These are phyloP conservation scores for Pectinophora gossypiella DNA, from an alignment of 1,140 invertebrate species.

Conservation along the genomic window DNA sequence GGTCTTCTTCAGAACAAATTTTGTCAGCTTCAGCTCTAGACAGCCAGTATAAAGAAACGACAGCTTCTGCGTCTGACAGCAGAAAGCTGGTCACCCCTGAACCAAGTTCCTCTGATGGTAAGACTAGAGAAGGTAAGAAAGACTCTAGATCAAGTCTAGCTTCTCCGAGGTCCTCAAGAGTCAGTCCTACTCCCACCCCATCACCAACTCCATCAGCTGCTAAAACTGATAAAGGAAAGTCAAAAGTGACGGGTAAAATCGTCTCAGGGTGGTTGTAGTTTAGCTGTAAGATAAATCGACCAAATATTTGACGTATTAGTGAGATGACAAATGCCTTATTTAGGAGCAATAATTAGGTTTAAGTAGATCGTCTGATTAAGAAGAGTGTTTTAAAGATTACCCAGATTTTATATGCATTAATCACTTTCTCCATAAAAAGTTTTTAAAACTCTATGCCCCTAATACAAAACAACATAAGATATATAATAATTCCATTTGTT, in stretches of 20 bases:
- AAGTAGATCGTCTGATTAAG: not conserved
- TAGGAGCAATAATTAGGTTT: slow-evolving; percentile 36
- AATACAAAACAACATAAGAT: too few relatives aligned
- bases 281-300: slow-evolving; percentile 7
- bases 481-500: too few relatives aligned
- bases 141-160: slow-evolving; percentile 20
- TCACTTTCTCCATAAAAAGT: too few relatives aligned
- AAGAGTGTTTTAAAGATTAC: too few relatives aligned
- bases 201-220: slow-evolving; percentile 39
- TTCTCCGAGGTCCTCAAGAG: slow-evolving; percentile 20
- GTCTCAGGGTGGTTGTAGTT: slow-evolving; percentile 80
- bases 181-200: slow-evolving; percentile 23
- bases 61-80: not conserved
- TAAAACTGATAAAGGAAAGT: slow-evolving; percentile 77
- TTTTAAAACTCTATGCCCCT: too few relatives aligned
- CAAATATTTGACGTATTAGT: slow-evolving; percentile 32
- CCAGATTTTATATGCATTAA: too few relatives aligned
- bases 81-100: not conserved
- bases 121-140: slow-evolving; percentile 8
- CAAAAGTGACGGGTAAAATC: slow-evolving; percentile 80
- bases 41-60: slow-evolving; percentile 27
- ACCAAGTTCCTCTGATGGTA: slow-evolving; percentile 11
- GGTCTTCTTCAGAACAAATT: slow-evolving; percentile 41
- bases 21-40: slow-evolving; percentile 48
- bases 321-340: slow-evolving; percentile 30